Conservation (phyloP, 2,113 vertebrate species). For the Barnardius zonarius region DNA sequence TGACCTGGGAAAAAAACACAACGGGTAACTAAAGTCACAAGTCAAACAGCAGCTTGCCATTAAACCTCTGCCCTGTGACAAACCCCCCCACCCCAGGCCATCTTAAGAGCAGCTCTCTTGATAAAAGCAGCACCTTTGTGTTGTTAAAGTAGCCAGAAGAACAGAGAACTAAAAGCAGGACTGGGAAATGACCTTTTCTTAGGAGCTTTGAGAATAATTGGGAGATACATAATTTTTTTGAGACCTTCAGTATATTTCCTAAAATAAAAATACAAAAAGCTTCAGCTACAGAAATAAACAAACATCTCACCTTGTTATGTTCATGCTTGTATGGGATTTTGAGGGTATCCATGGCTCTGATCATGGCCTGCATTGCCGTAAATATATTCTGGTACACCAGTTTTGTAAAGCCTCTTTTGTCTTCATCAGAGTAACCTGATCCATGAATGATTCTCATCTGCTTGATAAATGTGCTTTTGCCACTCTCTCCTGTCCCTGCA, state of each 20-base stretch:
- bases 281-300: not conserved
- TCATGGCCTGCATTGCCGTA: slow-evolving; percentile 95
- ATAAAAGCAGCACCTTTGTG: not conserved
- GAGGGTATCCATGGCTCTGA: slow-evolving; percentile 90
- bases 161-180: not conserved
- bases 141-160: not conserved
- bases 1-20: not conserved
- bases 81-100: not conserved
- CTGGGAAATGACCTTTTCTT: not conserved
- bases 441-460: slow-evolving; percentile 97
- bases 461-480: slow-evolving; percentile 87
- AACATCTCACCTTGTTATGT: slow-evolving; percentile 85
- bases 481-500: slow-evolving; percentile 85
- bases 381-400: slow-evolving; percentile 96
- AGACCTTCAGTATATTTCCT: not conserved
- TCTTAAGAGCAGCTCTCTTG: not conserved
- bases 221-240: not conserved
- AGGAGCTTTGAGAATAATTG: not conserved
- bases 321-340: slow-evolving; percentile 92
- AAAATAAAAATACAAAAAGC: not conserved
- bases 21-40: not conserved
- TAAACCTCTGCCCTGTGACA: not conserved
- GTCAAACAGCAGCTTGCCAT: not conserved
- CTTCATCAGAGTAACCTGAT: slow-evolving; percentile 92
- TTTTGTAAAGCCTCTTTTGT: slow-evolving; percentile 88